These are phyloP conservation scores for Plecotus auritus DNA, from an alignment of 2,113 vertebrate genomes.

Conservation along the genomic window DNA sequence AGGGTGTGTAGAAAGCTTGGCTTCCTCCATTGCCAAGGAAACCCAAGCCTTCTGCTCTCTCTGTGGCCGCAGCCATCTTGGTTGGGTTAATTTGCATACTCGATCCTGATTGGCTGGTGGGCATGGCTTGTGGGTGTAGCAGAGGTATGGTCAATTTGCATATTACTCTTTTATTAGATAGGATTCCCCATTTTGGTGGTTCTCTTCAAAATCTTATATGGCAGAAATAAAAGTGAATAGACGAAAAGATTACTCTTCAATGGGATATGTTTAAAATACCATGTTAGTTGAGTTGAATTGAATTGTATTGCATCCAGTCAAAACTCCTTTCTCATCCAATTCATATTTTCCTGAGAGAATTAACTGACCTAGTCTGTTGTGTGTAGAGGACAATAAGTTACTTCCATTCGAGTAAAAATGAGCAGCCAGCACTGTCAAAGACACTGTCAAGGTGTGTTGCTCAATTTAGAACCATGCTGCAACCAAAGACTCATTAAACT, in stretches of 20 bases:
- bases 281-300: background rate
- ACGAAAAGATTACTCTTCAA: background rate
- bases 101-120: too few relatives aligned
- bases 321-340: background rate
- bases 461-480: conserved; percentile 55
- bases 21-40: too few relatives aligned
- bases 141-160: too few relatives aligned
- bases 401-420: background rate
- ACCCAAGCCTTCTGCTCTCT: too few relatives aligned
- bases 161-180: too few relatives aligned
- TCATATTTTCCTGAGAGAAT: conserved; percentile 27
- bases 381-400: background rate
- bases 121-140: too few relatives aligned
- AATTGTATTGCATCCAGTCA: background rate
- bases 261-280: background rate
- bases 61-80: too few relatives aligned
- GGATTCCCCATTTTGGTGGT: background rate
- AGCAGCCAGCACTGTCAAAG: background rate
- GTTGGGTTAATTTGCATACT: too few relatives aligned
- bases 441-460: background rate
- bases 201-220: background rate
- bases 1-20: too few relatives aligned
- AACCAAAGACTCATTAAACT: conserved; percentile 77
- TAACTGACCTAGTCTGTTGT: background rate
- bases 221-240: background rate